Evolutionary conservation across 2,113 vertebrate species (phyloP), one percentile per base, ranked within the genome.

Genomic region (Saccopteryx bilineata): DNA sequence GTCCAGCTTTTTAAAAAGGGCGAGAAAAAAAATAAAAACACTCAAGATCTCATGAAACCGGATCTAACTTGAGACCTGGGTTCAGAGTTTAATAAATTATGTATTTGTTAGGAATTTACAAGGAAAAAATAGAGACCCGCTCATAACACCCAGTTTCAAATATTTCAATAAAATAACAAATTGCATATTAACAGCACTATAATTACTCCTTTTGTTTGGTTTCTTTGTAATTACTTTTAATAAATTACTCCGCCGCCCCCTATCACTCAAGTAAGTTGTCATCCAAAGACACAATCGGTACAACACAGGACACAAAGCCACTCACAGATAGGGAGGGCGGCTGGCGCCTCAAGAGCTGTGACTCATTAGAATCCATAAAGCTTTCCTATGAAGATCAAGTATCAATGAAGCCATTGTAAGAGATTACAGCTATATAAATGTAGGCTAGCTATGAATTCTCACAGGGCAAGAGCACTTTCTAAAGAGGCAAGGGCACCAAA

Each of bases 161-260:
- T 88, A 88, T 54, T 92, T 71, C 71, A 92, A 88, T 94, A 93
- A 82, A 94, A 81, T 89, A 95, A 89, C 5, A 5, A 90, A 93
- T 7, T 90, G 81, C 26, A 10, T 56, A 93, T 87, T 79, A 92
- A 88, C 11, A 87, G 78, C 9, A 0, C 54, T 75, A 39, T 66
- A 88, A 90, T 96, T 66, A 75, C 14, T 71, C 76, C 79, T 79
- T 96, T 87, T 93, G 90, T 95, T 85, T 91, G 92, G 76, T 92
- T 94, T 94, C 92, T 97, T 96, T 85, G 76, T 87, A 88, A 95
- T 97, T 94, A 94, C 63, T 91, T 93, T 92, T 95, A 93, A 95
- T 94, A 93, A 96, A 97, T 95, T 66, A 95, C 74, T 90, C 85
- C 58, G 81, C 52, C 90, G 31, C n/a, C 76, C 39, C 66, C 75